phyloP scores from a whole-genome alignment of 53 echinoderm and acorn worm species.

The Glandiceps talaboti region DNA sequence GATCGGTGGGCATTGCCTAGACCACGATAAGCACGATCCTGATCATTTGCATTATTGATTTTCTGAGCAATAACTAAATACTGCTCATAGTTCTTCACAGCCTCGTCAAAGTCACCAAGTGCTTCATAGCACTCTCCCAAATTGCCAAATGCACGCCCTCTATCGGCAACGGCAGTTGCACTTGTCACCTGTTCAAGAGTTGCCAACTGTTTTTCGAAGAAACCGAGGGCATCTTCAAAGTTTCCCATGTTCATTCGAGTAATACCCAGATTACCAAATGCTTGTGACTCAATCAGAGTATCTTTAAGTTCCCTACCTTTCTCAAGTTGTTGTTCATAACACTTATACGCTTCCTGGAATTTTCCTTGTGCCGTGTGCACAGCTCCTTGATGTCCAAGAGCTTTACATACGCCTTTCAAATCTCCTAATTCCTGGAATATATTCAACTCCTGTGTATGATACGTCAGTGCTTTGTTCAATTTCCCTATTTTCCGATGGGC shows the following conservation, averaged over 20 bases:
- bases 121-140: conserved; percentile 97
- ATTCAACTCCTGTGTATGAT: conserved; percentile 92
- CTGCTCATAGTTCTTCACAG: conserved; percentile 86
- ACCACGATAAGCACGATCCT: conserved; percentile 88
- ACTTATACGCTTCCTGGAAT: conserved; percentile 86
- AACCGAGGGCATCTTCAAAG: conserved; percentile 95
- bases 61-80: conserved; percentile 79
- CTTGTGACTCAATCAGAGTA: conserved; percentile 80
- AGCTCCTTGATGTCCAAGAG: conserved; percentile 87
- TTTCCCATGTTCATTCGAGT: conserved; percentile 98
- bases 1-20: conserved; percentile 82
- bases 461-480: conserved; percentile 74
- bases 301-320: conserved; percentile 68
- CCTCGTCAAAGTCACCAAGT: conserved; percentile 80
- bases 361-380: conserved; percentile 82
- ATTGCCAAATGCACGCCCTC: conserved; percentile 82
- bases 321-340: conserved; percentile 91
- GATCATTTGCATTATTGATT: conserved; percentile 63
- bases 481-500: conserved; percentile 76
- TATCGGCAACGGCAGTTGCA: conserved; percentile 63
- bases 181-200: conserved; percentile 80
- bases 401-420: conserved; percentile 91
- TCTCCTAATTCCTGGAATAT: conserved; percentile 84
- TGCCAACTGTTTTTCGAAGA: conserved; percentile 86
- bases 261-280: conserved; percentile 89